A percentile compares a stretch with the other conserved stretches of the same genome.
Evolutionary conservation across 2,797 vertebrate species (phyloP).

Genomic region (Emys orbicularis): DNA sequence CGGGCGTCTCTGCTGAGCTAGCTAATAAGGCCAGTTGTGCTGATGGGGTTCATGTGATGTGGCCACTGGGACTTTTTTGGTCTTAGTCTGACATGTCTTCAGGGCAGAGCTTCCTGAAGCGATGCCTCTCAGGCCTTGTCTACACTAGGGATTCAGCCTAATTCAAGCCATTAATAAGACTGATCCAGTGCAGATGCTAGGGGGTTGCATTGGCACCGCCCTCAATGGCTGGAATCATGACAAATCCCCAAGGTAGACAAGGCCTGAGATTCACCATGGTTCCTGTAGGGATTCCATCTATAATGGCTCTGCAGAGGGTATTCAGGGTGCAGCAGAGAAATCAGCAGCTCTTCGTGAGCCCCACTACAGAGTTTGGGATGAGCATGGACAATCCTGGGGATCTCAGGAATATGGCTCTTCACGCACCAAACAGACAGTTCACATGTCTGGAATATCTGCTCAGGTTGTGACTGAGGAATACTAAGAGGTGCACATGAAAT

Average conservation of each 20-base stretch:
- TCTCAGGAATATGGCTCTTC: not conserved
- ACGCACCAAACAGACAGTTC: not conserved
- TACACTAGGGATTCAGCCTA: not conserved
- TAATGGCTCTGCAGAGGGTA: not conserved
- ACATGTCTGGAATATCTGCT: not conserved
- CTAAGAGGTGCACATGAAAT: not conserved
- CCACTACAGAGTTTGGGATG: not conserved
- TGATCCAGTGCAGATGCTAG: not conserved
- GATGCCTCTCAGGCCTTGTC: not conserved
- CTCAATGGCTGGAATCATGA: not conserved
- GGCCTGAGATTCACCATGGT: not conserved
- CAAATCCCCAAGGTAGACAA: not conserved
- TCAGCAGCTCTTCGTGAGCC: not conserved
- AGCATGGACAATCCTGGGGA: not conserved
- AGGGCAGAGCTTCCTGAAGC: not conserved
- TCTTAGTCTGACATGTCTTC: not conserved
- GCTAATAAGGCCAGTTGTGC: not conserved
- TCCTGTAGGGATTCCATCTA: not conserved
- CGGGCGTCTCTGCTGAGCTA: not conserved
- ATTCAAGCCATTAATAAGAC: not conserved
- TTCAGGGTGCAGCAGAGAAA: not conserved
- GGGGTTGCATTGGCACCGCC: not conserved
- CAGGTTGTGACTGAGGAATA: not conserved
- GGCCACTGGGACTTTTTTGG: not conserved
- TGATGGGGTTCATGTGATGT: not conserved